These are phyloP conservation scores for Temnothorax nylanderi DNA, from an alignment of 1,140 invertebrate species.

Conservation along the genomic window DNA sequence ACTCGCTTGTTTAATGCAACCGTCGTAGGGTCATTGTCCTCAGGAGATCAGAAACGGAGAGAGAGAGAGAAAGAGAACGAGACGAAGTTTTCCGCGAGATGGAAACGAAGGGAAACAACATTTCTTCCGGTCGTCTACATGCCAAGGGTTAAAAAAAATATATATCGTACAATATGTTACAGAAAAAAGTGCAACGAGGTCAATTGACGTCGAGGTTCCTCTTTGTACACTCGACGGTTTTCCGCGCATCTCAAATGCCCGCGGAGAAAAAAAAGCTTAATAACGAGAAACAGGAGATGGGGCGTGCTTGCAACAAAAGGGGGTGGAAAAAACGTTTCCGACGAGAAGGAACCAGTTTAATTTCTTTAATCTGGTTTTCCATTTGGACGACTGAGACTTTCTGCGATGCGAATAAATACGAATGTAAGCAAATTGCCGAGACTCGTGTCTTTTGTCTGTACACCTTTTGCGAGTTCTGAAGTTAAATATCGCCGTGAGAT, in stretches of 20 bases:
- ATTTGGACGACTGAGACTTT: neutral
- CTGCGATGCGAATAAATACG: conserved; percentile 9
- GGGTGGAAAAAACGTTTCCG: neutral
- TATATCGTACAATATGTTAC: conserved; percentile 51
- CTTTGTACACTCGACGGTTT: neutral
- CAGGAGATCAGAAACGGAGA: conserved; percentile 21
- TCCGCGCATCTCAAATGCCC: conserved; percentile 1
- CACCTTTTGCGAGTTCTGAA: neutral
- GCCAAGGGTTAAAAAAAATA: conserved; percentile 25
- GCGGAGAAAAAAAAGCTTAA: conserved; percentile 9
- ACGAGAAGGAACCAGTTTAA: neutral
- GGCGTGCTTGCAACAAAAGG: neutral
- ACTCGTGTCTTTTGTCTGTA: neutral
- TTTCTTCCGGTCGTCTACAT: conserved; percentile 32
- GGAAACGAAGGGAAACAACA: conserved; percentile 20
- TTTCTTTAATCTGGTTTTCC: conserved; percentile 29
- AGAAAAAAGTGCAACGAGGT: conserved; percentile 61
- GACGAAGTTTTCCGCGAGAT: conserved; percentile 45
- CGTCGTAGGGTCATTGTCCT: conserved; percentile 59
- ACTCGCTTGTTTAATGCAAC: conserved; percentile 69
- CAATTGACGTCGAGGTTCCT: conserved; percentile 41
- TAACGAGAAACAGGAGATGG: neutral
- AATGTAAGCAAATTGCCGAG: neutral
- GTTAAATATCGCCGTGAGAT: neutral
- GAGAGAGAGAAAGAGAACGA: neutral